Conservation (phyloP, 2,113 vertebrate genomes). For the Carettochelys insculpta region DNA sequence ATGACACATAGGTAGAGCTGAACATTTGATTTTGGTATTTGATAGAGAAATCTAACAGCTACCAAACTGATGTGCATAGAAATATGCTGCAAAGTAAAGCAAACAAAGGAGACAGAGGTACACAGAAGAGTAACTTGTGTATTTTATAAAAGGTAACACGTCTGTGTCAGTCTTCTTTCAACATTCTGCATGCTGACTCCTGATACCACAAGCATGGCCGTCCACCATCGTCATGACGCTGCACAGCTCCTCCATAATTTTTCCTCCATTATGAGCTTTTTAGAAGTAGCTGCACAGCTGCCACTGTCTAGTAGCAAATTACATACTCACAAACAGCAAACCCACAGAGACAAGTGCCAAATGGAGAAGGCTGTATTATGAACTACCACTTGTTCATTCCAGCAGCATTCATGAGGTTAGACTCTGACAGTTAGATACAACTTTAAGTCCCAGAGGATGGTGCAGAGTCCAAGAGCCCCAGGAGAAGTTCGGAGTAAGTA, state of each 20-base stretch:
- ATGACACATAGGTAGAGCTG: not conserved
- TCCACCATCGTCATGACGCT: not conserved
- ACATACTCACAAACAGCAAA: not conserved
- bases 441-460: not conserved
- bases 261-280: not conserved
- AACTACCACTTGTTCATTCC: not conserved
- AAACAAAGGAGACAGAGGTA: not conserved
- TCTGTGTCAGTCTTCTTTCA: not conserved
- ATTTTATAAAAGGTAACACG: not conserved
- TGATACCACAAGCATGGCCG: not conserved
- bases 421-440: not conserved
- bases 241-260: not conserved
- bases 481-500: fast-evolving
- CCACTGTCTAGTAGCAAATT: not conserved
- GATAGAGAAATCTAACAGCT: not conserved
- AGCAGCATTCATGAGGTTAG: not conserved
- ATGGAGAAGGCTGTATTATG: not conserved
- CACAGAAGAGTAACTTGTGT: not conserved
- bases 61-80: not conserved
- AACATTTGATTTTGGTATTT: not conserved
- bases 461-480: not conserved
- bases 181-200: not conserved
- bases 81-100: not conserved
- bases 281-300: not conserved
- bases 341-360: not conserved